A percentile compares a stretch with the other conserved stretches of the same genome.
Conservation (phyloP, 2,113 vertebrate genomes). For the Lutjanus erythropterus region DNA sequence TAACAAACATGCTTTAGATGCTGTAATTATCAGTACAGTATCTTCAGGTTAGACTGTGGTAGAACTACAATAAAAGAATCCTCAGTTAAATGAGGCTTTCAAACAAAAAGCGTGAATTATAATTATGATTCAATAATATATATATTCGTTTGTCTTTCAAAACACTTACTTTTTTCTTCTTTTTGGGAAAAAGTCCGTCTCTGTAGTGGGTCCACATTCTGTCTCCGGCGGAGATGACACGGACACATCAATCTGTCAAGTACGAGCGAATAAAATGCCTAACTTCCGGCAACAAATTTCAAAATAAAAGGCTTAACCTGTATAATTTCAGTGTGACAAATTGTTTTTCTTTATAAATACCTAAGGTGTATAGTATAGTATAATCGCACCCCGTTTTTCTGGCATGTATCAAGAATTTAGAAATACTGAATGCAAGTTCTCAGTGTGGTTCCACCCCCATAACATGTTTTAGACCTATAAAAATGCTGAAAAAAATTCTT, state of each 20-base stretch:
- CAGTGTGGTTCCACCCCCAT: no score
- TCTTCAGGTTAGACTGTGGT: no score
- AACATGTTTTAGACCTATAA: neutral
- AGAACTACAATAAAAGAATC: no score
- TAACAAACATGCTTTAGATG: no score
- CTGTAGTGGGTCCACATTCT: slow-evolving; percentile 68
- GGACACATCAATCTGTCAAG: neutral
- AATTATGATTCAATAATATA: no score
- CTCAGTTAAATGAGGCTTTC: no score
- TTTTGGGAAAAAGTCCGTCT: slow-evolving; percentile 50
- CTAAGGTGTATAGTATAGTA: neutral
- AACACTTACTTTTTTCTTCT: slow-evolving; percentile 62
- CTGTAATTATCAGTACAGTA: no score
- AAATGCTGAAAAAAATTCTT: neutral
- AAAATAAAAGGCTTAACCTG: neutral
- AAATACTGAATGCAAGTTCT: neutral
- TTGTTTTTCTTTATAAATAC: neutral
- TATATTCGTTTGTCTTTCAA: no score
- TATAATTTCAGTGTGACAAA: neutral
- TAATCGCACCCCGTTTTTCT: no score
- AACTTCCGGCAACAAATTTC: neutral
- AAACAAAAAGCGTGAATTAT: no score
- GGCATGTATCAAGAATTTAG: neutral
- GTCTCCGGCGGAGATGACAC: no score
- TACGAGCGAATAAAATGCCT: accelerated